Evolutionary conservation across 2,797 vertebrate species (phyloP), one percentile per base, ranked within the genome.

Genomic region (Prionace glauca): DNA sequence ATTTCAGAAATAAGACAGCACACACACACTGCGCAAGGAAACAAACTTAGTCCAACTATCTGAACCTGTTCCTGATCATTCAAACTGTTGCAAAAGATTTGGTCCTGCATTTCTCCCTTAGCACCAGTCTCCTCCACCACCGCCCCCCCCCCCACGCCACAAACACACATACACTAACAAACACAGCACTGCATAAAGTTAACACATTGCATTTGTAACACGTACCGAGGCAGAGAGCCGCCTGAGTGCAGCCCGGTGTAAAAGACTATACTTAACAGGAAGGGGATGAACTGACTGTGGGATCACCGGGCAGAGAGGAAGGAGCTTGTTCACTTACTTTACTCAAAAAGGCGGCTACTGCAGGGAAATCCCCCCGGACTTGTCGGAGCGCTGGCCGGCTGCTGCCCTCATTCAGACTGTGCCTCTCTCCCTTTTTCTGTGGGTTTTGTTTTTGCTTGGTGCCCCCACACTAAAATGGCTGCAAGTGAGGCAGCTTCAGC

Each of bases 401-500:
- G 93, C 95, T 86, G 77, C 65, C 65, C 18, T 41, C 36, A 92
- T 92, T 26, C 77, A 87, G 36, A 26, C 24, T 84, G 29, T 67
- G 95, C 8, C 81, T 95, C 97, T 41, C 71, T 74, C 71, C 29
- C 72, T 72, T 26, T 71, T 24, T 71, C 18, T 72, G 20, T 71
- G 69, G 26, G 71, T 24, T 20, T 72, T 9, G 32, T 20, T 67
- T 96, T 95, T 74, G 88, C 84, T 88, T 86, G 74, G 29, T 96
- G 94, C 67, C 86, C 96, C 90, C 96, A 95, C 62, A 96, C 95
- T 96, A 96, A 96, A 96, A 95, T 86, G 72, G 96, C 67, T 96
- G 95, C 94, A 97, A 96, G 95, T 96, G 96, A 97, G 96, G 96
- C 96, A 97, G 97, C 96, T 96, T 96, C 96, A 96, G 96, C 96